phyloP scores from a whole-genome alignment of 2,888 invertebrate genomes.

The Drosophila anomalipes region DNA sequence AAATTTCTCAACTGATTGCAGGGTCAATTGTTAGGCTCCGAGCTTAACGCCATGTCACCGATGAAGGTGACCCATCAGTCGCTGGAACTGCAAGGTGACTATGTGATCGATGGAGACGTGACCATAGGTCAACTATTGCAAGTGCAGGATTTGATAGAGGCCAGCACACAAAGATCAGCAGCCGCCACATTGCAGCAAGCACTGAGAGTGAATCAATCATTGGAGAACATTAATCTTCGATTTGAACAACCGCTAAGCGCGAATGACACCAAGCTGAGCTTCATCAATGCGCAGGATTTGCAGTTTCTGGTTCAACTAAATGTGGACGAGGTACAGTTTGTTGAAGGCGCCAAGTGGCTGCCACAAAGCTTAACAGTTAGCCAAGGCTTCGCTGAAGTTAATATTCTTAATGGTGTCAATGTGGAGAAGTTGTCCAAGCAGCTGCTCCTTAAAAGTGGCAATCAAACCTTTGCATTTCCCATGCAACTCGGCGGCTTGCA shows the following conservation, averaged over 20 bases:
- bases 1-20: slow-evolving; percentile 27
- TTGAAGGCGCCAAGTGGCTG: slow-evolving; percentile 86
- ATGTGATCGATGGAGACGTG: slow-evolving; percentile 85
- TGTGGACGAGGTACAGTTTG: slow-evolving; percentile 83
- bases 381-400: slow-evolving; percentile 84
- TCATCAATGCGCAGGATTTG: slow-evolving; percentile 85
- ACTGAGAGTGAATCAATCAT: slow-evolving; percentile 63
- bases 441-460: slow-evolving; percentile 84
- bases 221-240: slow-evolving; percentile 73
- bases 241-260: slow-evolving; percentile 75
- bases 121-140: slow-evolving; percentile 85
- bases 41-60: slow-evolving; percentile 85
- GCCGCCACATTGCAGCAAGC: slow-evolving; percentile 63
- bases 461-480: slow-evolving; percentile 86
- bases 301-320: slow-evolving; percentile 85
- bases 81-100: slow-evolving; percentile 85
- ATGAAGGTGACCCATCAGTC: slow-evolving; percentile 85
- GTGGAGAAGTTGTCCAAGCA: slow-evolving; percentile 84
- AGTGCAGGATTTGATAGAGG: slow-evolving; percentile 74
- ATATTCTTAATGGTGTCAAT: slow-evolving; percentile 85
- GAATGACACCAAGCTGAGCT: slow-evolving; percentile 84
- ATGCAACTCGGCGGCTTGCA: slow-evolving; percentile 82
- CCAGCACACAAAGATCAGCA: slow-evolving; percentile 54
- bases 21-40: slow-evolving; percentile 85
- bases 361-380: slow-evolving; percentile 84